Base-by-base conservation (phyloP, 2,888 invertebrate genomes). In the Tiliacea aurago region DNA sequence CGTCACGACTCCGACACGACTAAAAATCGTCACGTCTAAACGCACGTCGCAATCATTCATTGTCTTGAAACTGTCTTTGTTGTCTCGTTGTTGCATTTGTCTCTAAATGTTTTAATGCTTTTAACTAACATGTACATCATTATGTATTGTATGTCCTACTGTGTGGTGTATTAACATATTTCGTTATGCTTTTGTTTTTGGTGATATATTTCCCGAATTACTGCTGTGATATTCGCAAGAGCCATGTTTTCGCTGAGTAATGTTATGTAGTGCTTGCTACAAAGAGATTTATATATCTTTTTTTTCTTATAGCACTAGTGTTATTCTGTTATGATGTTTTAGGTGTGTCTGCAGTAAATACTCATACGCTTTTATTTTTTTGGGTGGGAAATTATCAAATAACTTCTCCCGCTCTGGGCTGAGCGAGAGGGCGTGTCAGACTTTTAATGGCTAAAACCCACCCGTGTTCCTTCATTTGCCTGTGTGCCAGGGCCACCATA, bases 11-110 rank as follows among this genome's bases (percentile, higher is more conserved):
- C 15, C 76, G 77, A 70, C 59, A 74, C 83, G 81, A 83, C 56
- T 43, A 15, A 45, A 28, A 73, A 70, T 89, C 89, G 88, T 85
- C 28, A n/a, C 7, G 1, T 87, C 13, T 90, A 90, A 91, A 87
- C n/a, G 70, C 9, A 62, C 37, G 45, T 20, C 51, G 66, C 83
- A 81, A 87, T 90, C 84, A 88, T 79, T 91, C 90, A 88, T 89
- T 89, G 91, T 90, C 87, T 88, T 83, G 81, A 85, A 83, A 76
- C 82, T 80, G 86, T 89, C 91, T 91, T 91, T 90, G 91, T 92
- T 88, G 89, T 92, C 91, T 91, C 90, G 83, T 87, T 88, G 82
- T 80, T 83, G 83, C 88, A 88, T 91, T 87, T 87, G 86, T 88
- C 84, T 82, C 67, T 85, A 72, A 81, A 73, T 77, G 84, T 83